Evolutionary conservation across 2,797 vertebrate species (phyloP).

Genomic region (Lepidocolaptes lacrymiger): DNA sequence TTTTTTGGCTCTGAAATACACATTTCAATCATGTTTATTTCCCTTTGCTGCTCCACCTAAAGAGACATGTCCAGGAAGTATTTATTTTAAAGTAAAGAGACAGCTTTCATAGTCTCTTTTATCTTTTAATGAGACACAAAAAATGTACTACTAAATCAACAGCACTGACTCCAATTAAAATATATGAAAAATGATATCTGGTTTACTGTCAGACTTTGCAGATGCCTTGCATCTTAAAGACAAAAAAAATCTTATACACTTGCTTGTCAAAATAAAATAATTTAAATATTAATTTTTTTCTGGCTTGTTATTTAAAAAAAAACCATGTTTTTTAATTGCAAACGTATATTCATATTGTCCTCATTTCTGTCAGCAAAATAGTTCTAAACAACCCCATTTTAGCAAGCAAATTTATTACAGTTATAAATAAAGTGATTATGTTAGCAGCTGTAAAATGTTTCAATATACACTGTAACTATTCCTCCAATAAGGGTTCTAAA

Average conservation of each 20-base stretch:
- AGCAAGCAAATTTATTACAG: constrained; percentile 36
- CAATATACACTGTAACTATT: neutral
- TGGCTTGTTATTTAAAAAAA: constrained; percentile 14
- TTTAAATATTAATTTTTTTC: constrained; percentile 44
- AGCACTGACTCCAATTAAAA: constrained; percentile 12
- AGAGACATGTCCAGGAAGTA: constrained; percentile 36
- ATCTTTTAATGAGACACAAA: constrained; percentile 57
- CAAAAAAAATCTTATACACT: neutral
- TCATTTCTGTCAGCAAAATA: constrained; percentile 50
- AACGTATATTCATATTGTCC: constrained; percentile 16
- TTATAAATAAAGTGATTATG: constrained; percentile 50
- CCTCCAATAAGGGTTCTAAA: neutral
- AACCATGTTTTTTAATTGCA: constrained; percentile 35
- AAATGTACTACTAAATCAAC: neutral
- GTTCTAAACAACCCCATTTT: constrained; percentile 28
- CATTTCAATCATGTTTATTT: neutral
- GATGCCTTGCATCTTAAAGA: neutral
- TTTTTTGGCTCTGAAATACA: constrained; percentile 15
- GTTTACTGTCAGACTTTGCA: constrained; percentile 21
- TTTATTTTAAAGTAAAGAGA: constrained; percentile 44
- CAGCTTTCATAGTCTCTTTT: constrained; percentile 41
- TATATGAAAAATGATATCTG: neutral
- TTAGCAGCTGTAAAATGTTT: constrained; percentile 37
- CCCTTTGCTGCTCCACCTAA: neutral
- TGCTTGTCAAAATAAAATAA: constrained; percentile 44